Base-by-base conservation (phyloP, 1,140 invertebrate genomes). In the Halyomorpha halys region DNA sequence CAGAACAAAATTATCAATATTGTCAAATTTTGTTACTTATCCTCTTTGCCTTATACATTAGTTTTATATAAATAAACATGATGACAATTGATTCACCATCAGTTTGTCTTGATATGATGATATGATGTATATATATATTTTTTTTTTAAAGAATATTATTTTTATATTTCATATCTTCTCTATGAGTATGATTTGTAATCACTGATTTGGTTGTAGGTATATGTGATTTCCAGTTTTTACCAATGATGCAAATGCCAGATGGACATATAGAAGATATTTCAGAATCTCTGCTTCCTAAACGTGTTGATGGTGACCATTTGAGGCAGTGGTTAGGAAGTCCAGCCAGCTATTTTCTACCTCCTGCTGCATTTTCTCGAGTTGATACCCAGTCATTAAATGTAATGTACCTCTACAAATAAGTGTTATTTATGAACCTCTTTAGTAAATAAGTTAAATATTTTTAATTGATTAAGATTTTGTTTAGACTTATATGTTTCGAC, bases 151-250 rank as follows among this genome's bases (percentile, higher is more conserved):
- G n/a, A n/a, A n/a, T n/a, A 30, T 30, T 4, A 30, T 30, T 4
- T 30, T 30, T 30, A 13, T 13, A 39, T 39, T 39, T 13, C 13
- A 39, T 39, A 30, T 30, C 27, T 8, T 30, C 3, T 30, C 34
- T 39, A 39, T 11, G 11, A 39, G 34, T 39, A 13, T 11, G 1
- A 39, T 39, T 13, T 49, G 1, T 8, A 44, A 53, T 4, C 54
- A 15, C 3, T 63, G 64, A 11, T 69, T 21, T 66, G 65, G 73
- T 82, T 77, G 68, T 69, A 91, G 90, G 80, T 71, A 75, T 95
- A 65, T 87, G 83, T 75, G 94, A 97, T 76, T 96, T 92, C 75
- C 93, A 96, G 77, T 96, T 86, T 75, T 74, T 96, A 51, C 91
- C 94, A 23, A 78, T 92, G 67, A 72, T 76, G 62, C 72, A 73